Conservation (phyloP, 1,140 invertebrate species). For the Drosophila nebulosa region DNA sequence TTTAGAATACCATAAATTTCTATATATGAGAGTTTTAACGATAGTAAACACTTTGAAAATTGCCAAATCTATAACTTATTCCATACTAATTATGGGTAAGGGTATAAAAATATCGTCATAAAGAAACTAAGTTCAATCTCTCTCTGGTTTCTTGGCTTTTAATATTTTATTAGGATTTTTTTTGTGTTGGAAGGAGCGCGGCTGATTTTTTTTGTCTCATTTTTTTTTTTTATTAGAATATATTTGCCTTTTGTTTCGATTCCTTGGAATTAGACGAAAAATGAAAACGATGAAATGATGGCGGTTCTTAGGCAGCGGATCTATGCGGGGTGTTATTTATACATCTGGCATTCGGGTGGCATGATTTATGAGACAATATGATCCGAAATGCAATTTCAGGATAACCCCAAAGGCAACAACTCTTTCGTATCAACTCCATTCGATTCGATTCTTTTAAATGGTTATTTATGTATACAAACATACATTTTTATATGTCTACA, state of each 20-base stretch:
- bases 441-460: not conserved
- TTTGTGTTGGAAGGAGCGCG: conserved; percentile 42
- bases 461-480: not conserved
- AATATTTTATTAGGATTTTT: conserved; percentile 46
- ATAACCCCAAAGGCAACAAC: conserved; percentile 13
- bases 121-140: not conserved
- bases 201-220: conserved; percentile 11
- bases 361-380: conserved; percentile 60
- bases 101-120: not conserved
- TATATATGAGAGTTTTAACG: no score
- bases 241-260: conserved; percentile 58
- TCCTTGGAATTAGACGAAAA: conserved; percentile 56
- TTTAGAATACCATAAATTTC: no score
- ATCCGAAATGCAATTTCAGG: conserved; percentile 28
- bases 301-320: conserved; percentile 48
- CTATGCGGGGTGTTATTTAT: conserved; percentile 64
- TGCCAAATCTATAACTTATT: no score
- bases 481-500: not conserved
- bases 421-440: not conserved
- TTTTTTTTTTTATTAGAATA: not conserved
- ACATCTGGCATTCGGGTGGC: conserved; percentile 22
- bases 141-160: conserved; percentile 10
- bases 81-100: not conserved
- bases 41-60: no score
- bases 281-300: conserved; percentile 16